Evolutionary conservation across 2,888 invertebrate species (phyloP).

Genomic region (Rhodophaea formosa): DNA sequence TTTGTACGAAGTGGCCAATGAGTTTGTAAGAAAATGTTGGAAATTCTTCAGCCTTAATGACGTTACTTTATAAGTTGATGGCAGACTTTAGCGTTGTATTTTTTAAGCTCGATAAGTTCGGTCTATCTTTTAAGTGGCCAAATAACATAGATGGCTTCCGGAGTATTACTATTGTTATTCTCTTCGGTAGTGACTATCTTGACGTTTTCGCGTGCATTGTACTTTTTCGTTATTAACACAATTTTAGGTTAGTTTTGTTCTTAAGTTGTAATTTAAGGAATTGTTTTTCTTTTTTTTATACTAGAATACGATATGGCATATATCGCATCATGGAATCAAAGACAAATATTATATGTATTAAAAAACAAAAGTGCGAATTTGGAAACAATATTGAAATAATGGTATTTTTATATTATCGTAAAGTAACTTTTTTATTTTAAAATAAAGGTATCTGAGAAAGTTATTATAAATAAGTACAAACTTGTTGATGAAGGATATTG

Average conservation of each 20-base stretch:
- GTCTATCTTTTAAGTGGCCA: constrained; percentile 32
- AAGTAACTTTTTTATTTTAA: constrained; percentile 55
- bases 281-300: constrained; percentile 40
- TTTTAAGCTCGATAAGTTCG: constrained; percentile 25
- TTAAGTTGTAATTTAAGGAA: constrained; percentile 38
- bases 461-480: constrained; percentile 73
- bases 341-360: constrained; percentile 45
- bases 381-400: constrained; percentile 59
- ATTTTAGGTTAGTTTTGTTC: constrained; percentile 40
- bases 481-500: constrained; percentile 53
- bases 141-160: constrained; percentile 30
- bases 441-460: constrained; percentile 48
- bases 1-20: constrained; percentile 69
- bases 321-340: constrained; percentile 45
- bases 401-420: constrained; percentile 75
- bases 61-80: constrained; percentile 23
- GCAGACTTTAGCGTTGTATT: constrained; percentile 20
- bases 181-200: constrained; percentile 28
- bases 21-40: constrained; percentile 53
- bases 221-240: constrained; percentile 46
- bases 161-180: constrained; percentile 12
- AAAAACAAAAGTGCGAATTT: constrained; percentile 63
- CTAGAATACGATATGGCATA: constrained; percentile 32
- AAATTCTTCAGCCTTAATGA: constrained; percentile 46
- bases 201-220: constrained; percentile 42